Evolutionary conservation across 2,888 invertebrate species (phyloP), one percentile per base, ranked within the genome.

Genomic region (Adineta ricciae): DNA sequence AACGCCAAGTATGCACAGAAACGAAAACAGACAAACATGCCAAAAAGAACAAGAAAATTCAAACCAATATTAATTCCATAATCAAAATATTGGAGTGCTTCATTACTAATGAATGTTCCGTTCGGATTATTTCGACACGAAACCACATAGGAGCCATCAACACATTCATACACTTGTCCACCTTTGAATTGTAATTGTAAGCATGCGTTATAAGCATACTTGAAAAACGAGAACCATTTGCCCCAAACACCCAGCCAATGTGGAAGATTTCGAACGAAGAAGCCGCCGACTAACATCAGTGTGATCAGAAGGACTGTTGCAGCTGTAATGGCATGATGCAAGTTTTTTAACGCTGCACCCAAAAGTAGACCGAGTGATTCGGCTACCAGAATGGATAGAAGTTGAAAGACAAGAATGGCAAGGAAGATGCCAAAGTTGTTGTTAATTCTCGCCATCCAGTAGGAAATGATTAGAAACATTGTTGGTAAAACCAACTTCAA

Each of bases 401-500:
- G 5, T 54, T 24, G n/a, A 54, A n/a, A 54, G n/a, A 19, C 54
- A 54, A 54, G 24, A 54, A 54, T 54, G 24, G 24, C 54, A 9
- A 54, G 54, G n/a, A 54, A 54, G n/a, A 54, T 54, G 3, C 54
- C n/a, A n/a, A 54, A 54, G 5, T 54, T 54, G 5, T 4, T 7
- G n/a, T 54, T 54, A 5, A 54, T 54, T 24, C 24, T 54, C 89
- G 94, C 91, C 93, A 94, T 93, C 87, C 94, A 94, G 90, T 94
- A 94, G 87, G 94, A 93, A 88, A 94, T 93, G 88, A 93, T 91
- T 90, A 94, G 93, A 91, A 94, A 94, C 88, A 94, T 92, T 78
- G 94, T 93, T 86, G 94, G 94, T 88, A 94, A 91, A 72, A 94
- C 93, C 88, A 94, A 92, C 78, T 93, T 93, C 87, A 94, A 90